These are phyloP conservation scores for Periophthalmus magnuspinnatus DNA, from an alignment of 2,797 vertebrate species.

Conservation along the genomic window DNA sequence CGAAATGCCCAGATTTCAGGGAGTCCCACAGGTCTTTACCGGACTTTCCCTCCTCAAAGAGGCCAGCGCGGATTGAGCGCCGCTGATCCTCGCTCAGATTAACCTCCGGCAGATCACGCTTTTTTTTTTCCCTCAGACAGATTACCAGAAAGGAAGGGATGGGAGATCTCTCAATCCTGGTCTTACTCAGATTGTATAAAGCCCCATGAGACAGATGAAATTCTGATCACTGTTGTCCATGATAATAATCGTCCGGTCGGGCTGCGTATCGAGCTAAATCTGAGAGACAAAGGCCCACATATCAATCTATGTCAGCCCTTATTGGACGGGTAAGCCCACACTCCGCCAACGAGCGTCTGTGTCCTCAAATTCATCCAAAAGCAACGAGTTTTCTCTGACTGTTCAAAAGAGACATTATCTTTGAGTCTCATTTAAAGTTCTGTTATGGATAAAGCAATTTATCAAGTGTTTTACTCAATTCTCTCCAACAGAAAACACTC, in stretches of 20 bases:
- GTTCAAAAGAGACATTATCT: not conserved
- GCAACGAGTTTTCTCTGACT: not conserved
- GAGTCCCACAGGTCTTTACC: constrained; percentile 46
- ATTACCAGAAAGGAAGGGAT: constrained; percentile 59
- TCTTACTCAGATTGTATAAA: constrained; percentile 71
- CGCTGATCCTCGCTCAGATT: constrained; percentile 71
- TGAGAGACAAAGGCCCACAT: constrained; percentile 52
- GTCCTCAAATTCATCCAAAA: constrained; percentile 21
- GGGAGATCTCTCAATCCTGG: constrained; percentile 59
- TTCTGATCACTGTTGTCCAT: constrained; percentile 66
- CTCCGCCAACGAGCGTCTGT: constrained; percentile 29
- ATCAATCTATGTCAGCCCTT: constrained; percentile 68
- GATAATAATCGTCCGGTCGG: constrained; percentile 68
- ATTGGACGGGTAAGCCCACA: constrained; percentile 44
- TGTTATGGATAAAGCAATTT: not conserved
- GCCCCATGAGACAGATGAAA: constrained; percentile 65
- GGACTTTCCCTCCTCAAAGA: constrained; percentile 63
- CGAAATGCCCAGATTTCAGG: too few relatives aligned
- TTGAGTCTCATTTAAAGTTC: not conserved
- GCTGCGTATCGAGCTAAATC: constrained; percentile 63
- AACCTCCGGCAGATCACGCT: constrained; percentile 53
- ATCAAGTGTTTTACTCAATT: not conserved
- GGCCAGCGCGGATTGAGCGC: constrained; percentile 67
- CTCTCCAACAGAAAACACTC: too few relatives aligned
- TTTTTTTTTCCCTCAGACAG: constrained; percentile 32